Percentiles rank a stretch among this genome's conserved stretches.
Conservation (phyloP, 2,888 invertebrate genomes). For the Malthinus seriepunctatus region DNA sequence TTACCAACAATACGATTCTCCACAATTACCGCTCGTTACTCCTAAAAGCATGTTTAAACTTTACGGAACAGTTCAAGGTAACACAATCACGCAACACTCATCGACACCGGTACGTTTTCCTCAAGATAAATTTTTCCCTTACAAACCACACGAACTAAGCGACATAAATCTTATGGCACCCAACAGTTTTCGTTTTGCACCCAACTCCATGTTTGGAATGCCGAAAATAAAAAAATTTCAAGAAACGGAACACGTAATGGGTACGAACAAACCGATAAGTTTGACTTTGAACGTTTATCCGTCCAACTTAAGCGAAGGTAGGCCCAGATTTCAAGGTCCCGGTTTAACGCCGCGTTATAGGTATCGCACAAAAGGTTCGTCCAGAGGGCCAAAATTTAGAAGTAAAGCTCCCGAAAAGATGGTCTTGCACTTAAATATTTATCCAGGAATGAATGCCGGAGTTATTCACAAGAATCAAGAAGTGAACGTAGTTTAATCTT, state of each 20-base stretch:
- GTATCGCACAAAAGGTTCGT: background rate
- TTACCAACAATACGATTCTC: slow-evolving; percentile 3
- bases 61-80: slow-evolving; percentile 8
- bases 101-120: background rate
- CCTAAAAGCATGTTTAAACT: slow-evolving; percentile 7
- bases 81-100: slow-evolving; percentile 2
- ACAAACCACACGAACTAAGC: slow-evolving; percentile 73
- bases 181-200: slow-evolving; percentile 53
- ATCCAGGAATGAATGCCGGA: slow-evolving; percentile 20
- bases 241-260: slow-evolving; percentile 1
- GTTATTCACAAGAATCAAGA: too few relatives aligned
- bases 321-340: slow-evolving; percentile 13
- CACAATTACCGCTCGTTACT: background rate
- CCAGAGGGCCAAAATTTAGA: background rate
- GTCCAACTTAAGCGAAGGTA: background rate
- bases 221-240: slow-evolving; percentile 6
- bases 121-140: slow-evolving; percentile 64
- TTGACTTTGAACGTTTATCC: slow-evolving; percentile 40
- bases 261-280: slow-evolving; percentile 30
- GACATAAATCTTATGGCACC: slow-evolving; percentile 75
- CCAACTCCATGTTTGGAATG: slow-evolving; percentile 28
- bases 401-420: slow-evolving; percentile 29
- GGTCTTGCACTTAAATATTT: slow-evolving; percentile 39
- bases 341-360: slow-evolving; percentile 13
- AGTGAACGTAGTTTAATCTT: too few relatives aligned